Evolutionary conservation across 2,113 vertebrate species (phyloP), one percentile per base, ranked within the genome.

Genomic region (Hippocampus comes): DNA sequence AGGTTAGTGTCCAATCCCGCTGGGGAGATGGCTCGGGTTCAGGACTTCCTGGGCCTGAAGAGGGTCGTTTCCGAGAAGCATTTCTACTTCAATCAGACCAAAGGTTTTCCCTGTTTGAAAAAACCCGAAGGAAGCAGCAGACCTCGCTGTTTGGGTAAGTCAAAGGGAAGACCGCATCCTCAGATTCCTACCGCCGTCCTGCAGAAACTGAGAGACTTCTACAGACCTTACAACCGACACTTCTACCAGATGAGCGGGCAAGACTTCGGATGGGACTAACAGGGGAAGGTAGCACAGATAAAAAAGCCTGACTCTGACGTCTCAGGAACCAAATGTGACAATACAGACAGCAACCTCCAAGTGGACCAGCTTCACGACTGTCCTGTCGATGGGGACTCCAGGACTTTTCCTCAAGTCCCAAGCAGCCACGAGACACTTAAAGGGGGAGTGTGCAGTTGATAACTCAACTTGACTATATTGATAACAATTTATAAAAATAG

Each of bases 221-320:
- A 97, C 85, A 89, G 92, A 75, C 97, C 97, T 8, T 96, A 95
- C 86, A 99, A 98, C 90, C 92, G 84, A 80, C 95, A 91, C 79
- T 99, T 99, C 79, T 99, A 99, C 78, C 95, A 96, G 88, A 97
- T 98, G 95, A 97, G 93, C 0, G 95, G 96, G 71, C 95, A 96
- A 79, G 92, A 98, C 88, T 99, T 99, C 0, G 95, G 96, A 71
- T 99, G 97, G 97, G 95, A 96, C 84, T 95, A 79, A 94, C 21
- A 49, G n/a, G 56, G 43, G 43, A 61, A 51, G 43, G 56, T 53
- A 23, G 53, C 21, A 9, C 21, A n/a, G 9, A n/a, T 18, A 51
- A n/a, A 23, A 56, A 56, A 56, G n/a, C 21, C 53, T 53, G 51
- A 53, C 20, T n/a, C 51, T n/a, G 51, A 53, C 51, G 51, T 53